Evolutionary conservation across 2,113 vertebrate species (phyloP).

Genomic region (Argyrosomus japonicus): DNA sequence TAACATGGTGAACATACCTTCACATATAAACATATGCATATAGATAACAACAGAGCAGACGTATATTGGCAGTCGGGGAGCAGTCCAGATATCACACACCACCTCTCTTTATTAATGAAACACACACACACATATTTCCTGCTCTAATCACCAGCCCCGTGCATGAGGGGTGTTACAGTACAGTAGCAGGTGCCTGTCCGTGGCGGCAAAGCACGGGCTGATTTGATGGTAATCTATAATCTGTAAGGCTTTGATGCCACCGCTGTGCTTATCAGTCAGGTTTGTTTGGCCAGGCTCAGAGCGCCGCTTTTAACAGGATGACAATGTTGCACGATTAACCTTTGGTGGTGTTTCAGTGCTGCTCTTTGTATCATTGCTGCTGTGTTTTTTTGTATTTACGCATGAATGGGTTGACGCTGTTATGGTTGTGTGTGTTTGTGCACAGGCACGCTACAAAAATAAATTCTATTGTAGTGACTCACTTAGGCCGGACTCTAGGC

Average conservation of each 20-base stretch:
- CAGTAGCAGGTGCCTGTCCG: constrained; percentile 64
- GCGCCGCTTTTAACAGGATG: constrained; percentile 59
- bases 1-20: not conserved
- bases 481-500: not conserved
- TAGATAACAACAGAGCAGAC: not conserved
- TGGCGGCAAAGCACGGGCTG: constrained; percentile 12
- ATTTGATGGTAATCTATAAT: constrained; percentile 75
- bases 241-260: constrained; percentile 63
- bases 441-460: not conserved
- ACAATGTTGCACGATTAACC: constrained; percentile 49
- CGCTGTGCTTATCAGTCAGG: constrained; percentile 54
- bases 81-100: not conserved
- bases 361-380: not conserved
- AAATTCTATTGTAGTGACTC: not conserved
- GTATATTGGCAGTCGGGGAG: constrained; percentile 2
- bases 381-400: constrained; percentile 22
- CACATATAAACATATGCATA: not conserved
- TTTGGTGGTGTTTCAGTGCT: constrained; percentile 23
- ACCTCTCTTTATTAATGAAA: constrained; percentile 54
- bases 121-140: not conserved
- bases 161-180: constrained; percentile 52
- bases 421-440: constrained; percentile 10
- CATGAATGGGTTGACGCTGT: constrained; percentile 4
- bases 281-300: constrained; percentile 61
- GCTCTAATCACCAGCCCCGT: constrained; percentile 22